Base-by-base conservation (phyloP, 2,888 invertebrate genomes). In the Hirtodrosophila histrioides region DNA sequence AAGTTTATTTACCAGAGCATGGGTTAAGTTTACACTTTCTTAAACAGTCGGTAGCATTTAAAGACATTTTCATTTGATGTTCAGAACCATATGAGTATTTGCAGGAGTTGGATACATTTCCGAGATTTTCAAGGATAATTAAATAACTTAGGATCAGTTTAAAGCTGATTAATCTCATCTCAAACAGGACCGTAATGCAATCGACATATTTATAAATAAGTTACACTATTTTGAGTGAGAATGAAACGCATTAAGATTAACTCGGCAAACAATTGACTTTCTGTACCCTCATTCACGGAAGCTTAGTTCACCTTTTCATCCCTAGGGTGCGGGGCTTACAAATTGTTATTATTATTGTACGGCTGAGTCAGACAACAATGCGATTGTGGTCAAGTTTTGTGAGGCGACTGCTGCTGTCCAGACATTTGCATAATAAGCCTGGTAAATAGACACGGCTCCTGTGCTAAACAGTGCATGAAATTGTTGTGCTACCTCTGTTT, bases 351-450 rank as follows among this genome's bases (percentile, higher is more conserved):
- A 61, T 45, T 39, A 40, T 40, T 55, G 37, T 39, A 12, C 27
- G 12, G 48, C 46, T 40, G 49, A 49, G 37, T 40, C 24, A 40
- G 53, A 41, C 61, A 72, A 58, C 54, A 64, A 43, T 58, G 72
- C 61, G 76, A 75, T 83, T 79, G 80, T 79, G 79, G 75, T 78
- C 87, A 62, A 80, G 74, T 58, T 63, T 51, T 69, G 50, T 54
- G 50, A 35, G 35, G 12, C 31, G 11, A 31, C 43, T 57, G 33
- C 39, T 55, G 51, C 44, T 67, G 74, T 49, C 46, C 74, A 63
- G 78, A 54, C 88, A 87, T 82, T 82, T 82, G 82, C 82, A 87
- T 82, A 82, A 82, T 82, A 86, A 86, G 80, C 67, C 81, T 46
- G 68, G 65, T 56, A 70, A 69, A 65, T 81, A 82, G 82, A 69